phyloP scores from a whole-genome alignment of 2,113 vertebrate species.

The Oryzias celebensis region DNA sequence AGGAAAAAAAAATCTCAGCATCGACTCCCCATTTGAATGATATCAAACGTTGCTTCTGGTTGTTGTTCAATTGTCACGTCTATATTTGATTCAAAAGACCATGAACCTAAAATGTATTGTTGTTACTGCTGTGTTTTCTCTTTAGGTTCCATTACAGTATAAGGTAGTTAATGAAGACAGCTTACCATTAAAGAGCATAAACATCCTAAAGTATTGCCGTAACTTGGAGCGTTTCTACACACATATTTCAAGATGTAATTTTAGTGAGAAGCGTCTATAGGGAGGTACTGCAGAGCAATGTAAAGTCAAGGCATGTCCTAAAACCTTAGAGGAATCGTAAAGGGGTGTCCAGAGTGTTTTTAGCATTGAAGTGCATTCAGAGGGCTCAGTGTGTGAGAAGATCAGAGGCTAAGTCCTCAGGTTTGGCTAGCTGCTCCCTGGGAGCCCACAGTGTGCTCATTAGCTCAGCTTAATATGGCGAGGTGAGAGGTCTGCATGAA shows the following conservation, averaged over 20 bases:
- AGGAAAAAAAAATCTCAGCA: too few relatives aligned
- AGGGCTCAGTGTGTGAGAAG: conserved; percentile 51
- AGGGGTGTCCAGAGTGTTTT: conserved; percentile 30
- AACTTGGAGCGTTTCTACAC: too few relatives aligned
- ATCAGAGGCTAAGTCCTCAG: conserved; percentile 64
- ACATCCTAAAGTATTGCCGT: too few relatives aligned
- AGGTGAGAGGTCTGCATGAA: conserved; percentile 44
- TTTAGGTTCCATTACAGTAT: too few relatives aligned
- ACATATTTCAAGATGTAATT: not conserved
- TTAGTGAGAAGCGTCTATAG: conserved; percentile 10
- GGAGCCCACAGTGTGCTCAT: conserved; percentile 66
- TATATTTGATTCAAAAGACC: too few relatives aligned
- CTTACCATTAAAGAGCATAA: too few relatives aligned
- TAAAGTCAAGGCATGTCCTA: conserved; percentile 3
- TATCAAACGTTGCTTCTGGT: too few relatives aligned
- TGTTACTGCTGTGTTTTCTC: too few relatives aligned
- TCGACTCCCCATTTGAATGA: too few relatives aligned
- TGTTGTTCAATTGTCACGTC: too few relatives aligned
- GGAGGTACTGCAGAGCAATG: conserved; percentile 12
- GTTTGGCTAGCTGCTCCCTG: conserved; percentile 40
- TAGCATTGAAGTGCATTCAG: conserved; percentile 28
- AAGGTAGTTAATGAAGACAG: too few relatives aligned
- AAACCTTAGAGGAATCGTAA: conserved; percentile 14
- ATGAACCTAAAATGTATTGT: too few relatives aligned
- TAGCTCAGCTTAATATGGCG: conserved; percentile 69